A percentile compares a stretch with the other conserved stretches of the same genome.
Conservation (phyloP, 2,888 invertebrate genomes). For the Calephelis perditalis region DNA sequence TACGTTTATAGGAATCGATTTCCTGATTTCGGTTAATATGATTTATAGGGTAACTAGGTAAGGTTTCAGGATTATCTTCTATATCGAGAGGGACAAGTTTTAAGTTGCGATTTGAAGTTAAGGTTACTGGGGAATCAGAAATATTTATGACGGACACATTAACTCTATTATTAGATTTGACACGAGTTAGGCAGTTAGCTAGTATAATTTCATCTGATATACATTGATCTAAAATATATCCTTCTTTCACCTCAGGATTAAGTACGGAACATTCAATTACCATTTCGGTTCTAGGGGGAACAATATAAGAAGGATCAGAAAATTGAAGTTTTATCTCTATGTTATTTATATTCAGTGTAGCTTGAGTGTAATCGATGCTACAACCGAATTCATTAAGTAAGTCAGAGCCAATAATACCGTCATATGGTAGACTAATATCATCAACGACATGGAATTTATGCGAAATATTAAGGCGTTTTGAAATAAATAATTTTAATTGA, state of each 20-base stretch:
- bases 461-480: background rate
- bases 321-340: background rate
- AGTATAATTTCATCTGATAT: too few relatives aligned
- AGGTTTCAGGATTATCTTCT: background rate
- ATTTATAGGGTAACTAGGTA: background rate
- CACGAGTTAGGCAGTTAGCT: too few relatives aligned
- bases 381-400: too few relatives aligned
- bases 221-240: too few relatives aligned
- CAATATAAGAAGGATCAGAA: background rate
- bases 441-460: background rate
- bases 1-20: background rate
- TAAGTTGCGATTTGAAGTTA: background rate
- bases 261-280: too few relatives aligned
- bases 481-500: background rate
- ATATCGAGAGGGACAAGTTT: background rate
- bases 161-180: background rate
- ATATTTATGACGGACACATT: background rate
- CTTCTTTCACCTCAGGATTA: too few relatives aligned
- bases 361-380: too few relatives aligned
- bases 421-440: too few relatives aligned
- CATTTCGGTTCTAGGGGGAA: background rate
- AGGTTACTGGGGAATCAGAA: background rate
- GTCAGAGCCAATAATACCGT: too few relatives aligned
- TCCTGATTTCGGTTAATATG: too few relatives aligned
- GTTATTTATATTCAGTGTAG: background rate